Base-by-base conservation (phyloP, 2,113 vertebrate genomes). In the Podarcis raffonei region DNA sequence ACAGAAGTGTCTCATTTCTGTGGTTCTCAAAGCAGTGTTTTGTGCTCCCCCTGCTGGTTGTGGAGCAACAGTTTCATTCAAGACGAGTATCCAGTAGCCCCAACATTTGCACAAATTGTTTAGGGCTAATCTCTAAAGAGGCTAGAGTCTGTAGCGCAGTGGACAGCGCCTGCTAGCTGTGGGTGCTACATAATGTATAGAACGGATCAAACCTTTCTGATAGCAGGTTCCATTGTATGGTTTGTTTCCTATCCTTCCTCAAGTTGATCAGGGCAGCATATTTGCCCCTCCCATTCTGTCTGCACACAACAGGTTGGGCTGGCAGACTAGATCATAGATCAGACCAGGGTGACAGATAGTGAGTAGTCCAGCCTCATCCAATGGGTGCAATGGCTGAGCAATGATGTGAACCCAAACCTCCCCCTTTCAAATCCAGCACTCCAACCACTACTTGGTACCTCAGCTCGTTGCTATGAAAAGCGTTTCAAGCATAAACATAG, bases 31-130 rank as follows among this genome's bases (percentile, higher is more conserved):
- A 39, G n/a, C 66, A 84, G 77, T 85, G 92, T 90, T 84, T 92
- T 94, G 91, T 95, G 93, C 92, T 94, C 94, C 94, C 94, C 93
- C 94, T 95, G 90, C 89, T 95, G 95, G 94, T 83, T 89, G 65
- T 35, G 69, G 23, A 1, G 0, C 0, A 6, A 80, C 39, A 91
- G 82, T 66, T 93, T n/a, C 53, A 81, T 62, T 62, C 62, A 66
- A 48, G 39, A 42, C 1, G 7, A 48, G 62, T 15, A 66, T 42
- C 16, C 48, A 25, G 32, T 22, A 13, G 25, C 8, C 23, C 20
- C 48, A 53, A n/a, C 2, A 78, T 68, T 78, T 65, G 23, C 18
- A 27, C 59, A 86, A 66, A 30, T 48, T 20, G 2, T 16, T 65
- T 78, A n/a, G 62, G 57, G 25, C 53, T 37, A 39, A 72, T 86